Conservation (phyloP, 2,113 vertebrate species). For the Empidonax traillii region DNA sequence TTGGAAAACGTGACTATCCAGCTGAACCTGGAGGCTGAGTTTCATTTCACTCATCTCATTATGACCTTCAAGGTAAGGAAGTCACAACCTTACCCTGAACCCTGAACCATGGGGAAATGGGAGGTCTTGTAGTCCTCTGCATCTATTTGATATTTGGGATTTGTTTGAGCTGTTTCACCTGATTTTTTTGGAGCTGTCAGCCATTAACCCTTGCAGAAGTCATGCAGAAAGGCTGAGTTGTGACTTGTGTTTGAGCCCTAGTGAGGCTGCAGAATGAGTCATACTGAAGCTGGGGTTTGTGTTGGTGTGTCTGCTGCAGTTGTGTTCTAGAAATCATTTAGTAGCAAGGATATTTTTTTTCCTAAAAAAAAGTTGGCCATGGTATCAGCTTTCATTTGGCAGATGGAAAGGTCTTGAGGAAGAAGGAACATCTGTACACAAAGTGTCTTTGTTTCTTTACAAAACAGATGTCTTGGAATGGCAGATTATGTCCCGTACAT, state of each 20-base stretch:
- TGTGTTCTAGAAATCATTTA: neutral
- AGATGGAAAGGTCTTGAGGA: conserved; percentile 59
- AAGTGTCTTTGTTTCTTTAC: conserved; percentile 74
- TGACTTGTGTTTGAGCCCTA: neutral
- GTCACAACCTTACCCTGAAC: neutral
- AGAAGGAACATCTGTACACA: conserved; percentile 74
- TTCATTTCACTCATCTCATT: conserved; percentile 99
- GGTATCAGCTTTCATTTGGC: conserved; percentile 49
- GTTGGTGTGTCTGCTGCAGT: neutral
- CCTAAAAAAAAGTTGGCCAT: neutral
- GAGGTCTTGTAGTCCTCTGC: neutral
- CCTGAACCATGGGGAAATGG: neutral
- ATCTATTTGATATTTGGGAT: neutral
- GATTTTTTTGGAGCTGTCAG: neutral
- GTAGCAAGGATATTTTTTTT: conserved; percentile 22
- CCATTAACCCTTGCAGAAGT: neutral
- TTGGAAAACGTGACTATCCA: conserved; percentile 94
- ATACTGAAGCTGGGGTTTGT: neutral
- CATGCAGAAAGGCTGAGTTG: neutral
- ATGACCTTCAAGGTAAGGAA: conserved; percentile 97
- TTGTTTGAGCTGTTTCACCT: neutral
- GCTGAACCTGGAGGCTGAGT: conserved; percentile 94
- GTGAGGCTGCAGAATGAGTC: neutral
- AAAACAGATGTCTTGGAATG: conserved; percentile 78
- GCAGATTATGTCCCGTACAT: conserved; percentile 44